Percentiles rank a stretch among this genome's conserved stretches.
phyloP scores from a whole-genome alignment of 2,888 invertebrate species.

The Cryptocheilus praepositus region DNA sequence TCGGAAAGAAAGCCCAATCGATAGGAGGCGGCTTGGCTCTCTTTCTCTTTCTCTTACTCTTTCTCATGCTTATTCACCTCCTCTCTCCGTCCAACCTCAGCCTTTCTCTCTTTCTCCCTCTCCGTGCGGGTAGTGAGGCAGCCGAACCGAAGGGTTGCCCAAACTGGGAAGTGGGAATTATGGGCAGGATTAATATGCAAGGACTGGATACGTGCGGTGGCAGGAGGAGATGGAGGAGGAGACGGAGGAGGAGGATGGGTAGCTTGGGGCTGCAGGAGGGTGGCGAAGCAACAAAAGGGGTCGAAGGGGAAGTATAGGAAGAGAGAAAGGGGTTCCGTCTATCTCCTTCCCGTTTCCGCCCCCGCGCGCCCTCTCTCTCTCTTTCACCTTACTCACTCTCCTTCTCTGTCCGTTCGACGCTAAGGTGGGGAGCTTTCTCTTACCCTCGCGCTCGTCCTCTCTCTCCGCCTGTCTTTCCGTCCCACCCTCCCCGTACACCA shows the following conservation, averaged over 20 bases:
- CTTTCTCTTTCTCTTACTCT: slow-evolving; percentile 47
- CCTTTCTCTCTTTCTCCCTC: slow-evolving; percentile 53
- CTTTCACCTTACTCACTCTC: slow-evolving; percentile 16
- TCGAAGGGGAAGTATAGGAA: slow-evolving; percentile 69
- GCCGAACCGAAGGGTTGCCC: slow-evolving; percentile 73
- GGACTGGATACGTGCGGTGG: slow-evolving; percentile 74
- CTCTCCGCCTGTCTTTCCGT: slow-evolving; percentile 10
- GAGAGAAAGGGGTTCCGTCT: slow-evolving; percentile 53
- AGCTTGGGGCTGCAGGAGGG: slow-evolving; percentile 50
- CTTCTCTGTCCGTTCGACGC: slow-evolving; percentile 1
- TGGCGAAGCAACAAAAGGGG: slow-evolving; percentile 73
- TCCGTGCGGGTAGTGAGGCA: slow-evolving; percentile 61
- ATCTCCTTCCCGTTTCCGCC: slow-evolving; percentile 32
- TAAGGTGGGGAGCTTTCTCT: slow-evolving; percentile 47
- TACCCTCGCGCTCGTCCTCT: slow-evolving; percentile 29
- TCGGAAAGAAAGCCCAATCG: slow-evolving; percentile 73
- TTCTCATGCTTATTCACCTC: slow-evolving; percentile 29
- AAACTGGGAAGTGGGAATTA: slow-evolving; percentile 75
- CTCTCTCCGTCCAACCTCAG: slow-evolving; percentile 58
- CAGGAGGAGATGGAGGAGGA: slow-evolving; percentile 60
- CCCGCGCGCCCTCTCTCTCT: slow-evolving; percentile 41
- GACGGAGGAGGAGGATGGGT: slow-evolving; percentile 47
- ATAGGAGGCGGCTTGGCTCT: slow-evolving; percentile 68
- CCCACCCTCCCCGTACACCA: slow-evolving; percentile 1
- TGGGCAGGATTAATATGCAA: slow-evolving; percentile 76